phyloP scores from a whole-genome alignment of 2,797 vertebrate genomes.

The Vespertilio murinus region DNA sequence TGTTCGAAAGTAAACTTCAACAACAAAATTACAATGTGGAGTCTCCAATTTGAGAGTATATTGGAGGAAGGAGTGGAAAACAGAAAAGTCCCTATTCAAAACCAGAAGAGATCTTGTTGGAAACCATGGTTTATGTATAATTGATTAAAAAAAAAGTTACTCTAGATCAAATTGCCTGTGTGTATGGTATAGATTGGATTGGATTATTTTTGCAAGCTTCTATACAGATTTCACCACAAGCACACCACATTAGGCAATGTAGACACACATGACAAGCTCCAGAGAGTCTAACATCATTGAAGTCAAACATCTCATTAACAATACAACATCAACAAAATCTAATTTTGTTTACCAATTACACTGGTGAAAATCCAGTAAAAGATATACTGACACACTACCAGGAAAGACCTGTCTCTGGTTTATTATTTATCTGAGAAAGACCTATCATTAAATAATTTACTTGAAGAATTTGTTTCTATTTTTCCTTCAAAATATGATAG shows the following conservation, averaged over 20 bases:
- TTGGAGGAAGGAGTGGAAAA: constrained; percentile 48
- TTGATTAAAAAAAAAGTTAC: constrained; percentile 73
- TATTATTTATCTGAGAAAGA: not conserved
- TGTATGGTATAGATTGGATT: constrained; percentile 21
- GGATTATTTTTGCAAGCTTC: not conserved
- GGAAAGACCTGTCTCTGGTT: not conserved
- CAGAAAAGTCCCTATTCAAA: constrained; percentile 63
- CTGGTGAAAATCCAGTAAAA: not conserved
- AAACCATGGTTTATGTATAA: constrained; percentile 53
- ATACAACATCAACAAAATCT: constrained; percentile 6
- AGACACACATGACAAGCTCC: not conserved
- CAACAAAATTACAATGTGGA: not conserved
- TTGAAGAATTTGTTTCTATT: not conserved
- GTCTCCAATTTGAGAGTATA: constrained; percentile 40
- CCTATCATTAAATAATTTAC: not conserved
- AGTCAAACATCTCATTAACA: constrained; percentile 55
- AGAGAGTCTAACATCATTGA: constrained; percentile 32
- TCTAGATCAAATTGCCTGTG: constrained; percentile 57
- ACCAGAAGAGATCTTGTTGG: constrained; percentile 55
- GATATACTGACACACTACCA: not conserved
- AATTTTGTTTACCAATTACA: constrained; percentile 55
- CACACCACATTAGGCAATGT: constrained; percentile 38
- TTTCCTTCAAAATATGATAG: not conserved
- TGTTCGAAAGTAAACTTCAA: constrained; percentile 48
- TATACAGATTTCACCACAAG: constrained; percentile 46